Evolutionary conservation across 2,888 invertebrate species (phyloP).

Genomic region (Diarsia dahlii): DNA sequence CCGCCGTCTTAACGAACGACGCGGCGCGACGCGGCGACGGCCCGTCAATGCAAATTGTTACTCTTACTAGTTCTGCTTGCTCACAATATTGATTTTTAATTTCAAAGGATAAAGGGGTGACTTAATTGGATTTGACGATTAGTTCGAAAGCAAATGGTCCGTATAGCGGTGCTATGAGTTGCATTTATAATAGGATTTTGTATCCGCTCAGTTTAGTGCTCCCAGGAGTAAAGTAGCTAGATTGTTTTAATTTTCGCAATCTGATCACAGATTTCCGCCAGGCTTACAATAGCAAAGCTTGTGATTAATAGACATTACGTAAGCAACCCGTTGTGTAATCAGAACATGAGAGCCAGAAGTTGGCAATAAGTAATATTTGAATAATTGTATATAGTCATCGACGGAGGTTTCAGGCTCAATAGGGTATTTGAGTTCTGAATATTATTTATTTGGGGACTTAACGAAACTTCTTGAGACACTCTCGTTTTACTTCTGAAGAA

Average conservation of each 20-base stretch:
- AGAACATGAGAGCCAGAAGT: constrained; percentile 42
- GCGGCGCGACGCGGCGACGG: neutral
- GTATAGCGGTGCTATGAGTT: constrained; percentile 2
- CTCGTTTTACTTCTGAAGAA: constrained; percentile 37
- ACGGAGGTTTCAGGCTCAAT: constrained; percentile 33
- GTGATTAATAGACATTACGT: neutral
- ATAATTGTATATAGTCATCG: constrained; percentile 69
- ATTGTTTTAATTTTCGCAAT: neutral
- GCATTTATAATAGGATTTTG: constrained; percentile 9
- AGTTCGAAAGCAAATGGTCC: constrained; percentile 4
- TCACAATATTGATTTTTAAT: constrained; percentile 53
- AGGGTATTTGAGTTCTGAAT: constrained; percentile 35
- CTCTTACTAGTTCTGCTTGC: constrained; percentile 40
- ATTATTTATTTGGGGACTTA: constrained; percentile 55
- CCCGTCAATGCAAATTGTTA: constrained; percentile 54
- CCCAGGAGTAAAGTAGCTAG: neutral
- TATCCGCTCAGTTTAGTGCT: neutral
- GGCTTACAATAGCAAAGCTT: neutral
- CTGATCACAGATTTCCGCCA: neutral
- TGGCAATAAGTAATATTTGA: constrained; percentile 65
- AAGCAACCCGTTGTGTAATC: constrained; percentile 24
- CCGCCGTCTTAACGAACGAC: constrained; percentile 60
- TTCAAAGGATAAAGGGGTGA: constrained; percentile 27
- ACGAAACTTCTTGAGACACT: constrained; percentile 35
- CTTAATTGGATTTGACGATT: constrained; percentile 29